These are phyloP conservation scores for Aphaenogaster floridana DNA, from an alignment of 1,140 invertebrate genomes.

Conservation along the genomic window DNA sequence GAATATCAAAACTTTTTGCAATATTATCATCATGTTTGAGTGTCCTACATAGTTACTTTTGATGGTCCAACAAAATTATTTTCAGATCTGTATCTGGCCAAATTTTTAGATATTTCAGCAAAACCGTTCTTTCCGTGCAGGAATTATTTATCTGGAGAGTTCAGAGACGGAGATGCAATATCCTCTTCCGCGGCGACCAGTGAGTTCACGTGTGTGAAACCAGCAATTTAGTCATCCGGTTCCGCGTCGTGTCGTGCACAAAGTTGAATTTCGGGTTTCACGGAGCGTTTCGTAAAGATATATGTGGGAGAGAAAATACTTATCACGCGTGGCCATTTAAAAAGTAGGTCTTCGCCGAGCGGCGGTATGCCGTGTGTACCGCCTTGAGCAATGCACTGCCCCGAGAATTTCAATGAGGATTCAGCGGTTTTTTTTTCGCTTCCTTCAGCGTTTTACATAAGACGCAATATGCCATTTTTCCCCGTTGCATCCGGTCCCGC, in stretches of 20 bases:
- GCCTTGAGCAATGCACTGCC: conserved; percentile 36
- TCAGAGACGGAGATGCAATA: neutral
- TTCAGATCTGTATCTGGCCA: no score
- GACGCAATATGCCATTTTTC: neutral
- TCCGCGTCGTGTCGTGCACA: neutral
- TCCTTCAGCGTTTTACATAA: conserved; percentile 1
- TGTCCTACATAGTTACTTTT: no score
- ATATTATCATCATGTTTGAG: no score
- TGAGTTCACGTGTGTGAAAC: conserved; percentile 19
- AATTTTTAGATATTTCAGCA: no score
- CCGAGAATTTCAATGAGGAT: conserved; percentile 48
- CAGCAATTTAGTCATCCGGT: neutral
- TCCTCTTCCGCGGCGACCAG: neutral
- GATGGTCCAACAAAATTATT: no score
- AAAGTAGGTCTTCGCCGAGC: conserved; percentile 42
- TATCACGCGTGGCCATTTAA: conserved; percentile 6
- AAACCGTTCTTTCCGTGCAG: no score
- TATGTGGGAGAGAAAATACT: conserved; percentile 28
- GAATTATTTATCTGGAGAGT: neutral
- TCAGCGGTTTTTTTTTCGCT: conserved; percentile 26
- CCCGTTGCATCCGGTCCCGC: conserved; percentile 1
- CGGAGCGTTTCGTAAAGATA: conserved; percentile 2
- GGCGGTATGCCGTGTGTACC: neutral
- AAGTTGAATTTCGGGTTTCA: conserved; percentile 25
- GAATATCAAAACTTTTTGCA: no score